Percentiles rank a stretch among this genome's conserved stretches.
Evolutionary conservation across 1,140 invertebrate species (phyloP).

Genomic region (Drosophila grimshawi): DNA sequence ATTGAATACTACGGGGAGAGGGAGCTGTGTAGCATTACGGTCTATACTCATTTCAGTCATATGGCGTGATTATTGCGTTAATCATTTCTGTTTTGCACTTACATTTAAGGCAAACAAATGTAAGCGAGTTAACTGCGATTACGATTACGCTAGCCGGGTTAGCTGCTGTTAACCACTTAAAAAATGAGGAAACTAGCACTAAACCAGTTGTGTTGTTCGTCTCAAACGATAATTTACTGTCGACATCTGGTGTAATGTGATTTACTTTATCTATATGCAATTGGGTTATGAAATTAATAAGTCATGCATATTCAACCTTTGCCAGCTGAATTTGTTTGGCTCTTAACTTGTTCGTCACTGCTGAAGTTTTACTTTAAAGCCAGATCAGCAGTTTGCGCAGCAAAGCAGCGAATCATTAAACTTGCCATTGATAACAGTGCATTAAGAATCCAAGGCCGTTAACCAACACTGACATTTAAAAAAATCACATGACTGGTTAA

Average conservation of each 20-base stretch:
- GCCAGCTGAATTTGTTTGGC: not conserved
- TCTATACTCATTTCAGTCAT: not conserved
- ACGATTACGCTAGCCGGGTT: not conserved
- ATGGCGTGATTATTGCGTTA: constrained; percentile 44
- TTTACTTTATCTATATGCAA: constrained; percentile 4
- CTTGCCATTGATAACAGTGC: constrained; percentile 20
- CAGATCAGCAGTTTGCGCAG: constrained; percentile 27
- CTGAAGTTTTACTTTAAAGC: constrained; percentile 28
- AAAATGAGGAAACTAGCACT: constrained; percentile 19
- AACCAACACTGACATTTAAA: not conserved
- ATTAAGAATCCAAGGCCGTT: constrained; percentile 3
- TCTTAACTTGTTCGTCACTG: not conserved
- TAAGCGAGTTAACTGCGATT: constrained; percentile 34
- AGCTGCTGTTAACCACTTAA: too few relatives aligned
- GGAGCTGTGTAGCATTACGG: not conserved
- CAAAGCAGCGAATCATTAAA: not conserved
- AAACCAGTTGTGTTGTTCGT: constrained; percentile 12
- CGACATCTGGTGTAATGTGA: not conserved
- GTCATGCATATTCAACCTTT: not conserved
- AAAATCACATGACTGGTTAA: too few relatives aligned
- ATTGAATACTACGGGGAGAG: not conserved
- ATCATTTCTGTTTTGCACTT: constrained; percentile 19
- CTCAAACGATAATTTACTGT: too few relatives aligned
- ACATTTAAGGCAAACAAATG: constrained; percentile 22
- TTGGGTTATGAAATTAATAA: not conserved